phyloP scores from a whole-genome alignment of 2,113 vertebrate species.

The Platycercus adscitus region DNA sequence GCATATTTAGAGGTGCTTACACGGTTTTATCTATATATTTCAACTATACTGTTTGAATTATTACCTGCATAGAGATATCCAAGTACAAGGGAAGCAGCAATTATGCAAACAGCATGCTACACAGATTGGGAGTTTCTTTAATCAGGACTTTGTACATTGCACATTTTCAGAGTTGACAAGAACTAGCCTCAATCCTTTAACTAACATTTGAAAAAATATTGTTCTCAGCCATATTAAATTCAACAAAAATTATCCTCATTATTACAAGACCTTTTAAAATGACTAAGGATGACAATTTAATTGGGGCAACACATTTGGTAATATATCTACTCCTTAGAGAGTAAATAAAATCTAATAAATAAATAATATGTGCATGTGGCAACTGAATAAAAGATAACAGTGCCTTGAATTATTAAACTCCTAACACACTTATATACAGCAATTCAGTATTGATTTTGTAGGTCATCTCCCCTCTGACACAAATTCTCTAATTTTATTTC shows the following conservation, averaged over 20 bases:
- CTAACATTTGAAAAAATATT: background rate
- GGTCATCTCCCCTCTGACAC: background rate
- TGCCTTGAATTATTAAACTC: background rate
- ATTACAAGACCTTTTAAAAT: background rate
- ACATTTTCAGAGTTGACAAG: background rate
- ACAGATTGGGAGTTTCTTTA: background rate
- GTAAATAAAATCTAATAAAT: background rate
- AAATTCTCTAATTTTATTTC: background rate
- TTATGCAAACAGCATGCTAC: accelerated
- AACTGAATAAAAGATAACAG: background rate
- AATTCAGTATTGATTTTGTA: background rate
- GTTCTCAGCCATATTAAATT: background rate
- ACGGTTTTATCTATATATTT: background rate
- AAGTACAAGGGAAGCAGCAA: background rate
- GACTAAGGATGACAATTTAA: background rate
- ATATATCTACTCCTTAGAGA: background rate
- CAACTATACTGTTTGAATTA: background rate
- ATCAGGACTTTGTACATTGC: background rate
- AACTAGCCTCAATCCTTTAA: background rate
- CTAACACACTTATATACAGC: background rate
- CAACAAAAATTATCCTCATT: background rate
- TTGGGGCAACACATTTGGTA: background rate
- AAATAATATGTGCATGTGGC: background rate
- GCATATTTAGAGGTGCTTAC: background rate
- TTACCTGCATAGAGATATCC: background rate